phyloP scores from a whole-genome alignment of 2,797 vertebrate species.

The Enoplosus armatus region DNA sequence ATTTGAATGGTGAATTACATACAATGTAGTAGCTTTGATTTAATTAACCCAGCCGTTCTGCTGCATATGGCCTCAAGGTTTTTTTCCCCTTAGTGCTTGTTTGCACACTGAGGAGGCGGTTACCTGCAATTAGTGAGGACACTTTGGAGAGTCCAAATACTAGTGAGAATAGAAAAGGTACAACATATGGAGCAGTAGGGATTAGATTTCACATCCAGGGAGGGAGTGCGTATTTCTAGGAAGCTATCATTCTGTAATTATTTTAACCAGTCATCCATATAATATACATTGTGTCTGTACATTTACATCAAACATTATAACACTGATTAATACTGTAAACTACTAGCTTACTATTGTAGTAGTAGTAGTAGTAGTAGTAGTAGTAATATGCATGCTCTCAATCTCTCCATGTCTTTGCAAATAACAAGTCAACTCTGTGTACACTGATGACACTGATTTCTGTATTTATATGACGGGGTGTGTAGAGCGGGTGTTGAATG shows the following conservation, averaged over 20 bases:
- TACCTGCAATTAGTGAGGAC: slow-evolving; percentile 13
- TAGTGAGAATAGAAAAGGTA: slow-evolving; percentile 20
- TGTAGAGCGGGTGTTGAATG: background rate
- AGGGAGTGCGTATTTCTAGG: slow-evolving; percentile 7
- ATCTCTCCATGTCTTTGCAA: background rate
- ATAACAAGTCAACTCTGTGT: background rate
- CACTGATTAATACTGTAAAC: background rate
- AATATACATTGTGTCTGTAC: background rate
- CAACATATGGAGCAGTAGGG: slow-evolving; percentile 21
- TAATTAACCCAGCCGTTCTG: slow-evolving; percentile 18
- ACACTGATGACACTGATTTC: background rate
- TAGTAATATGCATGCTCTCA: background rate
- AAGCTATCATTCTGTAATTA: slow-evolving; percentile 10
- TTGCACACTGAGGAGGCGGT: slow-evolving; percentile 21
- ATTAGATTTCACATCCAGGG: background rate
- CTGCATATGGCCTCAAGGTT: background rate
- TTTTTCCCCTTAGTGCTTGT: slow-evolving; percentile 10
- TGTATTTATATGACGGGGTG: background rate
- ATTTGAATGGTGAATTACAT: slow-evolving; percentile 17
- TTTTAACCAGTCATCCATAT: slow-evolving; percentile 5
- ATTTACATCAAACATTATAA: background rate
- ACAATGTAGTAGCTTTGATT: slow-evolving; percentile 9
- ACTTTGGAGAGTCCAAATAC: slow-evolving; percentile 14
- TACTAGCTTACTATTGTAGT: background rate
- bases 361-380: background rate